phyloP scores from a whole-genome alignment of 1,140 invertebrate genomes.

The Drosophila oshimai region DNA sequence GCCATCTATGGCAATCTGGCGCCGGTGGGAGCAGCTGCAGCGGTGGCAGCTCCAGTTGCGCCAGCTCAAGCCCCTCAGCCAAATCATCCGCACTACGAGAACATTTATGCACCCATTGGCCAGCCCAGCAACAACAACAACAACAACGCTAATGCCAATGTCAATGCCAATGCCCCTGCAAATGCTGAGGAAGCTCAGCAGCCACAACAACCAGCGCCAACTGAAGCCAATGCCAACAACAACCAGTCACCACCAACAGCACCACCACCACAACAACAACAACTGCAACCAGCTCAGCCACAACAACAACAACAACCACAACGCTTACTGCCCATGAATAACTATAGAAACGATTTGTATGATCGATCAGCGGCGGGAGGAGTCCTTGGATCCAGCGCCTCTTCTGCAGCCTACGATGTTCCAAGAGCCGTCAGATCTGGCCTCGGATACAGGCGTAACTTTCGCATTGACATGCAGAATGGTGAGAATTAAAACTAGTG shows the following conservation, averaged over 20 bases:
- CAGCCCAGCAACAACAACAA: conserved; percentile 70
- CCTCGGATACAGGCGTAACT: conserved; percentile 77
- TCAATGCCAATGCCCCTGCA: conserved; percentile 74
- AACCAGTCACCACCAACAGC: conserved; percentile 23
- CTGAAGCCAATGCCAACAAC: conserved; percentile 41
- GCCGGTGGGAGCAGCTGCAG: conserved; percentile 31
- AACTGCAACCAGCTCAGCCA: conserved; percentile 28
- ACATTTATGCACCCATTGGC: conserved; percentile 83
- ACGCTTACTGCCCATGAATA: conserved; percentile 63
- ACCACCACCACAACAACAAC: conserved; percentile 36
- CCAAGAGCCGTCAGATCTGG: conserved; percentile 77
- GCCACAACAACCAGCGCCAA: conserved; percentile 39
- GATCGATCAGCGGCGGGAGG: conserved; percentile 62
- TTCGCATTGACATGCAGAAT: conserved; percentile 80
- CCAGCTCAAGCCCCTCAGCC: conserved; percentile 39
- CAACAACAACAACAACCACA: conserved; percentile 36
- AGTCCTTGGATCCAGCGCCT: conserved; percentile 14
- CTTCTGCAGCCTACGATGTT: conserved; percentile 73
- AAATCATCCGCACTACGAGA: conserved; percentile 83
- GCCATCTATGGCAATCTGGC: conserved; percentile 67
- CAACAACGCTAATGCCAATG: conserved; percentile 26
- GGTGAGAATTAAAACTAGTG: conserved; percentile 32
- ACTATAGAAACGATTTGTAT: conserved; percentile 81
- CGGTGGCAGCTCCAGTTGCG: conserved; percentile 13
- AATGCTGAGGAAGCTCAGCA: conserved; percentile 60